Conservation (phyloP, 2,113 vertebrate genomes). For the Ammodytes dubius region DNA sequence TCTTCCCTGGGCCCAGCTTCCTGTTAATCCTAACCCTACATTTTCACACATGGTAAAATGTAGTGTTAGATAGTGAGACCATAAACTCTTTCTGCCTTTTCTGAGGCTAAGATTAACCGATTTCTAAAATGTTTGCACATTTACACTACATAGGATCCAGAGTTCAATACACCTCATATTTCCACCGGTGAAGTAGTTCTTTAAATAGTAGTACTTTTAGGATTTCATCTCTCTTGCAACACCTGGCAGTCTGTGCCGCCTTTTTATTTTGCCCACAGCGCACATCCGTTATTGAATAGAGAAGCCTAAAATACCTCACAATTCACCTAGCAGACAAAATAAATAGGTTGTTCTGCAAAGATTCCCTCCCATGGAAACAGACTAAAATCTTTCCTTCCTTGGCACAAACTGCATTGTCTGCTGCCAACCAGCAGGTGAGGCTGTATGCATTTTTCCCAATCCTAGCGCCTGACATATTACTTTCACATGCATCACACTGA, state of each 20-base stretch:
- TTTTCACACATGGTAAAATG: too few relatives aligned
- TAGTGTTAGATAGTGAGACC: too few relatives aligned
- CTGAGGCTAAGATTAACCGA: too few relatives aligned
- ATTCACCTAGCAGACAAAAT: constrained; percentile 25
- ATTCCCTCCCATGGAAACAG: constrained; percentile 18
- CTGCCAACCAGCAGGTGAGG: constrained; percentile 67
- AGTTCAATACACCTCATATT: too few relatives aligned
- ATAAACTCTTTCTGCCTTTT: too few relatives aligned
- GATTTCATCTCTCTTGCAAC: constrained; percentile 1
- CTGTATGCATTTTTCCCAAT: constrained; percentile 34
- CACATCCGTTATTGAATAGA: not conserved
- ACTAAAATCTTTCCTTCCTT: not conserved
- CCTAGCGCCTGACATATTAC: not conserved
- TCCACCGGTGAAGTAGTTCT: too few relatives aligned
- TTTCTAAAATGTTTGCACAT: too few relatives aligned
- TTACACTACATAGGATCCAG: too few relatives aligned
- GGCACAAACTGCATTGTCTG: constrained; percentile 16
- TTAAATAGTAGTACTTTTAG: too few relatives aligned
- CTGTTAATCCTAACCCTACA: too few relatives aligned
- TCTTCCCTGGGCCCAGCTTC: too few relatives aligned
- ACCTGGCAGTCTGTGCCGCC: not conserved
- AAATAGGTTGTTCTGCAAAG: not conserved
- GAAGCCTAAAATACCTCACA: not conserved
- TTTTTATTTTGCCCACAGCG: constrained; percentile 2
- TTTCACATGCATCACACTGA: constrained; percentile 30